phyloP scores from a whole-genome alignment of 2,113 vertebrate species.

The Carassius carassius region DNA sequence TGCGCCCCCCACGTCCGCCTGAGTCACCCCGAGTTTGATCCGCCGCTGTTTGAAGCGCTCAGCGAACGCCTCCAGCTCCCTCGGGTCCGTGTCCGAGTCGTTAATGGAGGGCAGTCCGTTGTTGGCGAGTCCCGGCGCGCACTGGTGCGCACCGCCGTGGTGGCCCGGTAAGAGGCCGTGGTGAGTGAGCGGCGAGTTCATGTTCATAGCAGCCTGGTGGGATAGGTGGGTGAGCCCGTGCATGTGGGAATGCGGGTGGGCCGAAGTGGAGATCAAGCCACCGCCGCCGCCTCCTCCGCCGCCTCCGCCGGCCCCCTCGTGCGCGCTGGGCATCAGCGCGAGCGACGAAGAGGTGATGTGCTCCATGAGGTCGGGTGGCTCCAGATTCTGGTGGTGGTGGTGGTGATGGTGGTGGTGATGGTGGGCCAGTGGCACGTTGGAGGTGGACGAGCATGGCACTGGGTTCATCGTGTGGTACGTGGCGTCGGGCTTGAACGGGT shows the following conservation, averaged over 20 bases:
- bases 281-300: constrained; percentile 80
- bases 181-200: constrained; percentile 91
- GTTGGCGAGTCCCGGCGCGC: constrained; percentile 80
- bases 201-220: constrained; percentile 93
- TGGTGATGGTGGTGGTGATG: constrained; percentile 95
- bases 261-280: constrained; percentile 84
- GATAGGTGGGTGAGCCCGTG: constrained; percentile 90
- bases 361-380: constrained; percentile 87
- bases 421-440: constrained; percentile 87
- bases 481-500: constrained; percentile 94
- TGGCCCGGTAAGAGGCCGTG: constrained; percentile 90
- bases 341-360: constrained; percentile 85
- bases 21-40: constrained; percentile 94
- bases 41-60: constrained; percentile 94
- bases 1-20: constrained; percentile 91
- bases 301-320: constrained; percentile 72
- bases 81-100: constrained; percentile 95
- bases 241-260: constrained; percentile 91
- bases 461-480: constrained; percentile 96
- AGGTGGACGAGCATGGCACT: constrained; percentile 87
- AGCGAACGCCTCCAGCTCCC: constrained; percentile 92
- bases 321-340: constrained; percentile 82
- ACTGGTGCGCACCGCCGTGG: constrained; percentile 79
- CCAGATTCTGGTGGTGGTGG: constrained; percentile 87
- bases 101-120: constrained; percentile 85